Conservation (phyloP, 2,888 invertebrate species). For the Leptopilina drosophilae region DNA sequence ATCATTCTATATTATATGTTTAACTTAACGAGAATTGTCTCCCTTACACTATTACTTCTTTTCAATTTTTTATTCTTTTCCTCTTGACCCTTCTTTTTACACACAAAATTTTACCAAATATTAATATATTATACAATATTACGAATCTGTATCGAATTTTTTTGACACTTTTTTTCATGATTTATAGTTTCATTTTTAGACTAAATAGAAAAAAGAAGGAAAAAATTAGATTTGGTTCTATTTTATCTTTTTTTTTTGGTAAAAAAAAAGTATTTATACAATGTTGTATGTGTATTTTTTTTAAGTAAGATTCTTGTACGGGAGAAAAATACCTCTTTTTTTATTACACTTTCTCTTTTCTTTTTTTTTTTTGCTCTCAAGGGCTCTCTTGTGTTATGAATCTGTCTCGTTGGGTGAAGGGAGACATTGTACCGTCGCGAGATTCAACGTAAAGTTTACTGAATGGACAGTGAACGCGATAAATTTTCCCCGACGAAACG, state of each 20-base stretch:
- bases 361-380: too few relatives aligned
- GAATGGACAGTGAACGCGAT: slow-evolving; percentile 69
- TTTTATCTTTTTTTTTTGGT: background rate
- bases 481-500: slow-evolving; percentile 66
- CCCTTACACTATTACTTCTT: background rate
- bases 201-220: background rate
- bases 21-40: background rate
- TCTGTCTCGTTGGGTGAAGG: slow-evolving; percentile 53
- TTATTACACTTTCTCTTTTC: slow-evolving; percentile 2
- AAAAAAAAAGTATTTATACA: background rate
- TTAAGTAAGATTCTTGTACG: background rate
- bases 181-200: background rate
- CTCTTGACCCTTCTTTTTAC: background rate
- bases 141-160: slow-evolving; percentile 10
- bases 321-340: slow-evolving; percentile 14
- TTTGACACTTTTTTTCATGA: background rate
- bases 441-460: slow-evolving; percentile 44
- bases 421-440: slow-evolving; percentile 56
- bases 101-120: background rate
- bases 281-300: slow-evolving; percentile 2
- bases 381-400: slow-evolving; percentile 3
- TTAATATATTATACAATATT: background rate
- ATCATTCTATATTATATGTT: background rate
- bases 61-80: background rate
- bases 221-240: background rate